Conservation (phyloP, 2,797 vertebrate genomes). For the Hapalemur alaotrensis region DNA sequence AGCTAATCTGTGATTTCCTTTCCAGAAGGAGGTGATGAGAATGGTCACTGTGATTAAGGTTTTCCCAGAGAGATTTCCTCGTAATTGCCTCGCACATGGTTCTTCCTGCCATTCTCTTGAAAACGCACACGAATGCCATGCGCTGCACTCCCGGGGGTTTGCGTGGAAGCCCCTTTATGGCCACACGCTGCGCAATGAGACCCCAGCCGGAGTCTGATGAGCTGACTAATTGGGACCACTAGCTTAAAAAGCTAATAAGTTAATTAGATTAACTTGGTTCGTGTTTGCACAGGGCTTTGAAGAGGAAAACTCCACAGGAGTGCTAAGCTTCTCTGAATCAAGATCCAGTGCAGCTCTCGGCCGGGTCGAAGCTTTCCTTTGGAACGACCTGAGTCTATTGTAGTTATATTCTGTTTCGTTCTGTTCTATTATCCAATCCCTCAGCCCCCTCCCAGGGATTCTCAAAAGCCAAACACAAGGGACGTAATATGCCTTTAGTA, state of each 20-base stretch:
- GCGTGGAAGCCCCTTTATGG: conserved; percentile 70
- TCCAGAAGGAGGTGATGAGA: conserved; percentile 10
- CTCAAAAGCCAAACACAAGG: conserved; percentile 38
- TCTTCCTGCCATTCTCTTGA: conserved; percentile 64
- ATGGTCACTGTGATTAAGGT: background rate
- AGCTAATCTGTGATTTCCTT: background rate
- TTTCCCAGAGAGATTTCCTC: conserved; percentile 63
- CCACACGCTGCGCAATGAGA: conserved; percentile 41
- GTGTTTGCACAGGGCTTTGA: conserved; percentile 77
- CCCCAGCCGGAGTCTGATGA: conserved; percentile 69
- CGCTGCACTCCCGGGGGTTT: conserved; percentile 66
- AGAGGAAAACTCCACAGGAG: conserved; percentile 69
- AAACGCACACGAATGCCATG: conserved; percentile 62
- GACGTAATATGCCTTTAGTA: background rate
- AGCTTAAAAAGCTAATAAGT: conserved; percentile 81
- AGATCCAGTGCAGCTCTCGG: background rate
- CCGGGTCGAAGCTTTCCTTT: background rate
- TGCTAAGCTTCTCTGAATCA: conserved; percentile 57
- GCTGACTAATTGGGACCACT: conserved; percentile 79
- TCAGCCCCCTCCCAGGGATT: background rate
- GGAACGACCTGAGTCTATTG: background rate
- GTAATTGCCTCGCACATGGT: conserved; percentile 58
- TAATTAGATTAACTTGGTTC: conserved; percentile 80
- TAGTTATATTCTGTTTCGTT: background rate
- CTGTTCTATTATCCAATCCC: background rate